These are phyloP conservation scores for Drosophila nasuta DNA, from an alignment of 1,140 invertebrate genomes.

Conservation along the genomic window DNA sequence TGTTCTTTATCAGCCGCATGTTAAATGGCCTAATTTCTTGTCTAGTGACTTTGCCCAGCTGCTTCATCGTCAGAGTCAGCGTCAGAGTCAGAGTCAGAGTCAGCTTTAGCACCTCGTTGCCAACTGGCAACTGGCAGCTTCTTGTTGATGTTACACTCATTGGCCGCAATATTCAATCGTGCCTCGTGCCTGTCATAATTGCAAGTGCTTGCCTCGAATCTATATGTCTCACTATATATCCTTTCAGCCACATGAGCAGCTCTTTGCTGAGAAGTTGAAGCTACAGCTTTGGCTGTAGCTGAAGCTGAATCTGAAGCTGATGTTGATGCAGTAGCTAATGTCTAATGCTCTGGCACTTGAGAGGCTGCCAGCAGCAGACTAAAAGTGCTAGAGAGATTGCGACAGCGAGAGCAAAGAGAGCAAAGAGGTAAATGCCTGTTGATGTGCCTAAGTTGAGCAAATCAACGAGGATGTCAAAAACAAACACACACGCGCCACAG, in stretches of 20 bases:
- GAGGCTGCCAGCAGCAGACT: constrained; percentile 24
- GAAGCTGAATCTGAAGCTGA: no score
- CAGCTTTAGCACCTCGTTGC: constrained; percentile 62
- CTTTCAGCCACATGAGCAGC: neutral
- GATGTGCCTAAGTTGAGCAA: constrained; percentile 36
- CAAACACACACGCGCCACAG: constrained; percentile 7
- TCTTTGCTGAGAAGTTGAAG: no score
- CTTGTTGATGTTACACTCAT: no score
- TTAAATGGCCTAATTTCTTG: constrained; percentile 77
- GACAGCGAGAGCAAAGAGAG: neutral
- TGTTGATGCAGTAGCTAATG: constrained; percentile 21
- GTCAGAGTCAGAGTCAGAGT: no score
- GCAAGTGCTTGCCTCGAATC: constrained; percentile 12
- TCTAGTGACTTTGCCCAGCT: constrained; percentile 26
- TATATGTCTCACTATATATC: neutral
- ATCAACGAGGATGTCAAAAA: constrained; percentile 35
- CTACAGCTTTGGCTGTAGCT: no score
- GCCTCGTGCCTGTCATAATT: constrained; percentile 35
- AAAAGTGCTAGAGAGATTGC: neutral
- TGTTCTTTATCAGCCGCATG: constrained; percentile 57
- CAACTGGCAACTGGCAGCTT: constrained; percentile 52
- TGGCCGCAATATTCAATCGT: neutral
- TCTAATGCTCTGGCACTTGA: constrained; percentile 38
- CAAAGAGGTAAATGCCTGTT: constrained; percentile 9
- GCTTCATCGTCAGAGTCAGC: constrained; percentile 38